Base-by-base conservation (phyloP, 2,888 invertebrate species). In the Alloplasta piceator region DNA sequence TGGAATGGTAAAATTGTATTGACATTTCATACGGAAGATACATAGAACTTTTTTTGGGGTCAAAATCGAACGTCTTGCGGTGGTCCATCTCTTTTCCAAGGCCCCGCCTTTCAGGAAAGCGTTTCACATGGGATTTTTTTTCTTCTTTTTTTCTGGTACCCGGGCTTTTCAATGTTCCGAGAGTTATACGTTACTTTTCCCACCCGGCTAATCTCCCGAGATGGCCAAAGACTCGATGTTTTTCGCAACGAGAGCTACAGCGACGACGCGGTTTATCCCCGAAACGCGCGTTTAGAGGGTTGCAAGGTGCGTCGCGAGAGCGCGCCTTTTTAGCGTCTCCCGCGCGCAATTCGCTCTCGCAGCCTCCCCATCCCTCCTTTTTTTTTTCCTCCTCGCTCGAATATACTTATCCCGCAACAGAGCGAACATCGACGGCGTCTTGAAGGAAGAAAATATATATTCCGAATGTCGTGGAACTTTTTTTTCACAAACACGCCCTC, bases 341-440 rank as follows among this genome's bases (percentile, higher is more conserved):
- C 72, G 72, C 63, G 63, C 55, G 72, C 58, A 46, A 56, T 48
- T 55, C 73, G 73, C 64, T 74, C 56, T 74, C 73, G 10, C n/a
- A 41, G 7, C 41, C 41, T 7, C 43, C 43, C 6, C 4, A 6
- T 10, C 43, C 43, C 43, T 43, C 43, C 43, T 43, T 10, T 9
- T 43, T 9, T 10, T 4, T 10, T 9, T 41, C 41, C 43, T 43
- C 4, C 43, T 43, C 43, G 26, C 26, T 26, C 26, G 26, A 26
- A 26, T 26, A 26, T 3, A 26, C 26, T 26, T 26, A 1, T 26
- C 48, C 4, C n/a, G n/a, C 48, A 48, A 48, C 50, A 26, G 26
- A 26, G 26, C 1, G 26, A 26, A 26, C 26, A 26, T 26, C 26
- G 26, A 26, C 26, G 26, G 3, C 26, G 26, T 26, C 26, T 26